Conservation (phyloP, 2,888 invertebrate species). For the Andricus quercusramuli region DNA sequence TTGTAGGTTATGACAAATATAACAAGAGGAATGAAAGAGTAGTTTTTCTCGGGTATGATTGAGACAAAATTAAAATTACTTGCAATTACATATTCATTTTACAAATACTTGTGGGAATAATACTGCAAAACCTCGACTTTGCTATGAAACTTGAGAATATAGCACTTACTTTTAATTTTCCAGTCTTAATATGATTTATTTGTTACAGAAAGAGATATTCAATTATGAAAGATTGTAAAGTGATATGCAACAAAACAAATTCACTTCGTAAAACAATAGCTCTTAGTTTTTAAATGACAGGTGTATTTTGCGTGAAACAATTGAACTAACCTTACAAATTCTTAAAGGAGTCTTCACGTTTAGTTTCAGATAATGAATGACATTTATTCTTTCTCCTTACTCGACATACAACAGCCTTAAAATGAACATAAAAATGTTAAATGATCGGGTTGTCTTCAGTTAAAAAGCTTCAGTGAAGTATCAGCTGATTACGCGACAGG, state of each 20-base stretch:
- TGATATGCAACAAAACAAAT: background rate
- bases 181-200: background rate
- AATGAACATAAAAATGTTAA: slow-evolving; percentile 4
- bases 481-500: slow-evolving; percentile 26
- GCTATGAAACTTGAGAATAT: background rate
- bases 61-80: slow-evolving; percentile 19
- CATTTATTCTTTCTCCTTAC: background rate
- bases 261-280: slow-evolving; percentile 10
- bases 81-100: slow-evolving; percentile 29
- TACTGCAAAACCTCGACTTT: background rate
- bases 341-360: slow-evolving; percentile 14
- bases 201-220: background rate
- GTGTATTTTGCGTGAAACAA: slow-evolving; percentile 7
- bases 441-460: background rate
- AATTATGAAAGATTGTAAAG: background rate
- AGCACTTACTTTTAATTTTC: background rate
- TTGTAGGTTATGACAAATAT: background rate
- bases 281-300: slow-evolving; percentile 17
- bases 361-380: background rate
- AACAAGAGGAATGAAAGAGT: background rate
- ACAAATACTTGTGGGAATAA: background rate
- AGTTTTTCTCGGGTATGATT: background rate
- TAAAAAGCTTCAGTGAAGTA: background rate
- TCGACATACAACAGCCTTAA: background rate
- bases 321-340: background rate